phyloP scores from a whole-genome alignment of 2,113 vertebrate species.

The Apus apus region DNA sequence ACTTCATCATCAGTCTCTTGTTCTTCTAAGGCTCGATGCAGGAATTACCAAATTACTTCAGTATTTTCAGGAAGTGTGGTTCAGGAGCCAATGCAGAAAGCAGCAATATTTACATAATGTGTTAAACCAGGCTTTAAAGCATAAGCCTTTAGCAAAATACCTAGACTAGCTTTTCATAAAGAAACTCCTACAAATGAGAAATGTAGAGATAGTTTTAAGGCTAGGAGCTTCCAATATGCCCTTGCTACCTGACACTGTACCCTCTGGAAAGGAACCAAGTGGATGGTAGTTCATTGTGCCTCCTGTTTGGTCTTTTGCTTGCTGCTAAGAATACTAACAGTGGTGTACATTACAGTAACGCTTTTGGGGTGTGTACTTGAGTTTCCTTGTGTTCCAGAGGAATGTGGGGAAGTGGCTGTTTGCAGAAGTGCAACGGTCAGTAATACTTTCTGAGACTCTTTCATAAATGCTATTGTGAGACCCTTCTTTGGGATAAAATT shows the following conservation, averaged over 20 bases:
- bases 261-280: not conserved
- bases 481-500: not conserved
- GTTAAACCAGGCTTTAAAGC: not conserved
- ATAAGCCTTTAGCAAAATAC: not conserved
- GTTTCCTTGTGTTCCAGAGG: not conserved
- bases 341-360: not conserved
- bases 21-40: not conserved
- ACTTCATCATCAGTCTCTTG: not conserved
- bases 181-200: not conserved
- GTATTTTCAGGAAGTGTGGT: not conserved
- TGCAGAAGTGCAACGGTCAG: not conserved
- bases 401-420: not conserved
- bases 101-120: rapidly evolving
- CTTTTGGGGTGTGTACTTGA: not conserved
- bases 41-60: not conserved
- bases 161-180: not conserved
- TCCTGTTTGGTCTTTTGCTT: not conserved
- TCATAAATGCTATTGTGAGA: not conserved
- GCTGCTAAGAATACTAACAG: conserved; percentile 30
- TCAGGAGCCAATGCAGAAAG: not conserved
- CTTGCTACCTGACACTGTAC: not conserved
- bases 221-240: not conserved
- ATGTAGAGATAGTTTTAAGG: not conserved
- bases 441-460: not conserved
- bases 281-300: not conserved